A percentile compares a stretch with the other conserved stretches of the same genome.
Evolutionary conservation across 2,113 vertebrate genomes (phyloP).

Genomic region (Malaclemys terrapin): DNA sequence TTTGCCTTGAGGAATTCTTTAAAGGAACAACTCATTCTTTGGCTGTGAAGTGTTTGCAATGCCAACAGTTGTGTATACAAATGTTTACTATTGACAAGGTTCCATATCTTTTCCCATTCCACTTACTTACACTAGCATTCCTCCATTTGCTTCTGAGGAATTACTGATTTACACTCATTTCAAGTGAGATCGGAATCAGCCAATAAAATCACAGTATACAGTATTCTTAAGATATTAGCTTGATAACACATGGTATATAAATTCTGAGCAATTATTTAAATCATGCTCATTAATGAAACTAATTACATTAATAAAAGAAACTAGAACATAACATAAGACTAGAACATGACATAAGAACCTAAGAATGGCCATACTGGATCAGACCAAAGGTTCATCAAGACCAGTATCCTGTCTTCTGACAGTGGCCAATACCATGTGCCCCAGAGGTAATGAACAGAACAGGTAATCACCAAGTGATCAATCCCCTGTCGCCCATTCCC

Average conservation of each 20-base stretch:
- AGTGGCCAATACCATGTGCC: no score
- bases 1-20: background rate
- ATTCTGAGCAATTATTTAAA: background rate
- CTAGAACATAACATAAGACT: no score
- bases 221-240: background rate
- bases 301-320: background rate
- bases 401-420: no score
- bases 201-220: background rate
- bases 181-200: background rate
- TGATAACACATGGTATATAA: background rate
- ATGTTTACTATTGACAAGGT: background rate
- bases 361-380: no score
- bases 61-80: background rate
- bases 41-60: background rate
- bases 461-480: no score
- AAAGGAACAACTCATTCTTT: background rate
- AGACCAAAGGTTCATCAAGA: no score
- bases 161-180: background rate
- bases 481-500: no score
- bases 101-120: background rate
- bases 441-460: no score
- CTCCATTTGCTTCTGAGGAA: background rate
- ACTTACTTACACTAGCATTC: background rate
- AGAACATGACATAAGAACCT: no score
- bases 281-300: background rate